Base-by-base conservation (phyloP, 2,888 invertebrate genomes). In the Ptychoptera albimana region DNA sequence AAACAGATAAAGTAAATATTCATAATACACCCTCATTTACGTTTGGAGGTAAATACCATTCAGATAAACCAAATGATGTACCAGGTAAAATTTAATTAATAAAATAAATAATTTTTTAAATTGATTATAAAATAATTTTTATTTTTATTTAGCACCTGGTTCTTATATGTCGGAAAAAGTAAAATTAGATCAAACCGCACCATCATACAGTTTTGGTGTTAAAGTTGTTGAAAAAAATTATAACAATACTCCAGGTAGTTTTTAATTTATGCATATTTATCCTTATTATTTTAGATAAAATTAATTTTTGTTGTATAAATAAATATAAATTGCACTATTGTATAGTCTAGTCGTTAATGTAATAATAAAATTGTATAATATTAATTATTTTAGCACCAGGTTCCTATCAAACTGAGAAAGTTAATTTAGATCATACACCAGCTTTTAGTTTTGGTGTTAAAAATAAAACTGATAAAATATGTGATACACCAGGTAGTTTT, bases 171-270 rank as follows among this genome's bases (percentile, higher is more conserved):
- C 74, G 35, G 72, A 73, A 52, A 68, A 67, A 46, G 58, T 67
- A 37, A 53, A 64, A 1, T 57, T 71, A 42, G 76, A 77, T 53
- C 72, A 67, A 53, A 72, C 76, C 37, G 23, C 23, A 23, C 82
- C 82, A 39, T 48, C 69, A 49, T 79, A 67, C 54, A 70, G 71
- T 39, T 73, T 82, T 50, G 72, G 73, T 37, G 62, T 71, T 2
- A 74, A 70, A 57, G 67, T 69, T 9, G 61, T 73, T 48, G 65
- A 69, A 49, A 72, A 73, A 43, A 75, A 72, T 52, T 63, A 73
- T 51, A 77, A 73, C 59, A 70, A 75, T 49, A 77, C 75, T 44
- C 82, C 82, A 63, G 23, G 23, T 23, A 23, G 23, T 23, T 23
- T 23, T 23, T 23, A 23, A 23, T 23, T n/a, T n/a, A n/a, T n/a